Base-by-base conservation (phyloP, 2,888 invertebrate genomes). In the Phytoseiulus persimilis region DNA sequence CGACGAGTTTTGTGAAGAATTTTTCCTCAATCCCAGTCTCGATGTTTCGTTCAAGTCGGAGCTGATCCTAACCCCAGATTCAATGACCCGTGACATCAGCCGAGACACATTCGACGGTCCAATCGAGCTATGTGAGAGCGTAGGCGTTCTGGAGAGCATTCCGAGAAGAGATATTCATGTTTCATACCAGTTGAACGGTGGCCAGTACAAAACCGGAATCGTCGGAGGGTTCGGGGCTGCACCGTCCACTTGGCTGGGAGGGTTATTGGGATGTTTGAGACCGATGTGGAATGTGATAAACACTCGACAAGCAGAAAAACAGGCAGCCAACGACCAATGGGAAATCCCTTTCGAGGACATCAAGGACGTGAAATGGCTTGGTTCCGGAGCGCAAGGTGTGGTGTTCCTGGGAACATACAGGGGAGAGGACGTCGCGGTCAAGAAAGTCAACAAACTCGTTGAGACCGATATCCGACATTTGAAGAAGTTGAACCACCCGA, bases 301-400 rank as follows among this genome's bases (percentile, higher is more conserved):
- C 92, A 95, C 95, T 89, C 92, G 90, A 32, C 90, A 91, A 89
- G 91, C 90, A 32, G 89, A 90, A 89, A 91, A 91, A 92, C 92
- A 14, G 92, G 92, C 33, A 90, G 90, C 90, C 92, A 93, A 93
- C 93, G 97, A 97, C 93, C 95, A 96, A 91, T 98, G 98, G 98
- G 98, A 98, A 93, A 96, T 98, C 91, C 96, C 97, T 0, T 98
- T 97, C 93, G 97, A 98, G 92, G 94, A 95, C 31, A 96, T 99
- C 91, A 95, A 95, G 90, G 96, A 97, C 92, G 94, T 98, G 90
- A 95, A 96, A 92, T 98, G 96, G 95, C 93, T 99, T 90, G 98
- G 98, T 0, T 96, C 97, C 90, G 99, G 99, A 0, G 98, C 98
- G 6, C 98, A 99, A 93, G 98, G 98, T 6, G 96, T 97, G 0